These are phyloP conservation scores for Apolygus lucorum DNA, from an alignment of 1,140 invertebrate species.

Conservation along the genomic window DNA sequence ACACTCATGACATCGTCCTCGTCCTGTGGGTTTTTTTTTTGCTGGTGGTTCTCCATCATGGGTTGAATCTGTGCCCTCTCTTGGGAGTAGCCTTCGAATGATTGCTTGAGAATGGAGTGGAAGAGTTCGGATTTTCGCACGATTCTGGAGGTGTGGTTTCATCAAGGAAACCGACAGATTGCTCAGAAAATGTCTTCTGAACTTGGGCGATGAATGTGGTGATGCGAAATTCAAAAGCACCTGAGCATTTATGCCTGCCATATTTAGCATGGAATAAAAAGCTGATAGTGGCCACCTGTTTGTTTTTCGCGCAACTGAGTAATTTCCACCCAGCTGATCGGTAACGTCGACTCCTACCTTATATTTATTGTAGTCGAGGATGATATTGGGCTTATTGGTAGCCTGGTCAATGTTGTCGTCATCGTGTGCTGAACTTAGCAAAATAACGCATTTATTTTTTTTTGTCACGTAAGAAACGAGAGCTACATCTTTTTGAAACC, in stretches of 20 bases:
- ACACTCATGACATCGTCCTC: not conserved
- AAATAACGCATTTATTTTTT: constrained; percentile 34
- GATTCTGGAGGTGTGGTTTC: not conserved
- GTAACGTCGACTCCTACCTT: constrained; percentile 36
- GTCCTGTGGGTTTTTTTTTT: not conserved
- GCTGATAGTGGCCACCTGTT: constrained; percentile 36
- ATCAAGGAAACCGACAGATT: not conserved
- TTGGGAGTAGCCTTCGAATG: constrained; percentile 1
- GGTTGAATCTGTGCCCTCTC: too few species aligned
- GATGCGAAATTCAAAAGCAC: not conserved
- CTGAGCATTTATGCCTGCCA: constrained; percentile 30
- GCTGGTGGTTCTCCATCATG: not conserved
- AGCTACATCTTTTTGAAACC: constrained; percentile 26
- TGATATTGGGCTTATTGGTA: constrained; percentile 34
- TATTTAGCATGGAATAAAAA: constrained; percentile 35
- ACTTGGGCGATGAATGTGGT: not conserved
- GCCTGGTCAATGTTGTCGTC: constrained; percentile 29
- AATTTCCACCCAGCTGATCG: constrained; percentile 36
- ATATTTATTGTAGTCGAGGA: constrained; percentile 34
- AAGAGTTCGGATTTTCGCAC: not conserved
- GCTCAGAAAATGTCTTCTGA: not conserved
- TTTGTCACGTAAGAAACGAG: constrained; percentile 29
- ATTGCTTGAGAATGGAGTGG: not conserved
- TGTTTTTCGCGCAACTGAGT: constrained; percentile 30
- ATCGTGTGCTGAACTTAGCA: constrained; percentile 37